Base-by-base conservation (phyloP, 2,113 vertebrate species). In the Rattus norvegicus region DNA sequence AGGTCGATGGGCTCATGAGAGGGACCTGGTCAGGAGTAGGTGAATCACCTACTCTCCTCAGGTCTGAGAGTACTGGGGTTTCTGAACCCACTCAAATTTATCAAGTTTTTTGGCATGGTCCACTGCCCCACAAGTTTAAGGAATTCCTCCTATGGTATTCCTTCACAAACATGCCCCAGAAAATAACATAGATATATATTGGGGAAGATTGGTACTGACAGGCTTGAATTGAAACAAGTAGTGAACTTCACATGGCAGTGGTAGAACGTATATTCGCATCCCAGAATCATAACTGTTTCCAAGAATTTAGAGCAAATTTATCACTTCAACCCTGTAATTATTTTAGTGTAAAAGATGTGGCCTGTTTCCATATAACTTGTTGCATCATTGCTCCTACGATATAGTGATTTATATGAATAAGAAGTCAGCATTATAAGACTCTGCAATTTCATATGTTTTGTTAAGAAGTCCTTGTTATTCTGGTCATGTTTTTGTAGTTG, bases 321-420 rank as follows among this genome's bases (percentile, higher is more conserved):
- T n/a, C 22, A 16, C 12, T 30, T 49, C 61, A 67, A 89, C 86
- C 0, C 0, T 84, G 12, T 49, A 75, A 36, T 12, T 39, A 39
- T 93, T 84, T 93, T 79, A 83, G 76, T 73, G 91, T 69, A 92
- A 96, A 70, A 43, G 7, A 65, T 67, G 4, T 79, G 49, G 2
- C 0, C 20, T 12, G 67, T 76, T 49, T 14, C 67, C 61, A 73
- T 61, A 49, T 11, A 93, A 63, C 0, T 7, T 92, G 1, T 43
- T 47, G 93, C 9, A 10, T 43, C 47, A 67, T 92, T 89, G 22
- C 88, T 59, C 30, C 2, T 1, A 61, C 89, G 84, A 2, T 43
- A 56, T 39, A 94, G 85, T 91, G 75, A 56, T 93, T 91, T 77
- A 81, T 36, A 89, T 79, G 70, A 95, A 94, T 22, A 67, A 81